Base-by-base conservation (phyloP, 2,888 invertebrate species). In the Acleris holmiana region DNA sequence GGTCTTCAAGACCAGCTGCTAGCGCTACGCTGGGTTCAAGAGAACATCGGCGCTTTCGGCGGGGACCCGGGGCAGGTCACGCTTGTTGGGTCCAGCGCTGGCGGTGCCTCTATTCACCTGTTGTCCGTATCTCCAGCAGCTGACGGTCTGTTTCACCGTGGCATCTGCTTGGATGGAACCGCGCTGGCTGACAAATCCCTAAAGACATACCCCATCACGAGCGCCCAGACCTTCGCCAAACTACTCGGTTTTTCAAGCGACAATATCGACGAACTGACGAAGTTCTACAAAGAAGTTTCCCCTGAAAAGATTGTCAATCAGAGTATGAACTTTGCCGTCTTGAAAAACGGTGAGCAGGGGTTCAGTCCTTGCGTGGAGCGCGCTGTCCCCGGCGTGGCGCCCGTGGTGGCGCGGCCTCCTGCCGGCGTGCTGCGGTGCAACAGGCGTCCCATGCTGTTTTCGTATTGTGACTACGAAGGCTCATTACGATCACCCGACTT, bases 1-100 rank as follows among this genome's bases (percentile, higher is more conserved):
- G 74, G 73, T 2, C 59, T 74, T 60, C 71, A 71, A 21, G 74
- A 74, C 62, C 51, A 66, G 59, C 60, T 73, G 19, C 49, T 66
- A 17, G 67, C 69, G 23, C 65, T 74, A 60, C 64, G 67, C 40
- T 74, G 74, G 74, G 65, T 74, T 48, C 64, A 61, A 40, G 58
- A 44, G 17, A 72, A 74, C 55, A 67, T 68, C n/a, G 21, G 55
- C 2, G 50, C 48, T 35, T 73, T 73, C 61, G 72, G 74, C 3
- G 74, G 73, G 15, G 71, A 73, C 61, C 68, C 71, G 5, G 19
- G 61, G 19, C 63, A 67, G 17, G 68, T 74, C 8, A 70, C 71
- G 10, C 18, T 74, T 8, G 72, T 60, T 19, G 74, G 74, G 4
- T 68, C 69, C 21, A 73, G 73, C 64, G 68, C 70, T 13, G 73